Evolutionary conservation across 1,140 invertebrate species (phyloP), one percentile per base, ranked within the genome.

Genomic region (Mycetomoellerius zeteki): DNA sequence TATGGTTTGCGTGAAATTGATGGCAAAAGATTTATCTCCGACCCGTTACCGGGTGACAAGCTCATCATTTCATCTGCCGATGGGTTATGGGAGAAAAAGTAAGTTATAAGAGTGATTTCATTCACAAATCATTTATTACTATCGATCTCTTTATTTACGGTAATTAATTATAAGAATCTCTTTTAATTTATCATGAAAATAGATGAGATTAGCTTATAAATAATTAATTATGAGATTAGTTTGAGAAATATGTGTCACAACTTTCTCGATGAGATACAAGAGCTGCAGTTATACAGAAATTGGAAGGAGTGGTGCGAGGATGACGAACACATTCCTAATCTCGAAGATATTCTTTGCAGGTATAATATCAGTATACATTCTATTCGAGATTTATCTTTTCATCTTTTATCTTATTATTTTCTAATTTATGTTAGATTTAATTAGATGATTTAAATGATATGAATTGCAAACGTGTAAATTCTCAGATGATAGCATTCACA

Each of bases 221-320:
- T 3, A 21, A 43, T 14, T 47, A 72, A 58, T 60, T 60, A 33
- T 19, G 10, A 69, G 12, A 21, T 52, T 64, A 94, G 94, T 58
- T 90, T 94, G 50, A 91, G 19, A 67, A 86, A 89, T 33, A 93
- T 90, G 52, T 95, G 94, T 67, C 86, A 92, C 54, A 91, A 94
- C 64, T 91, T 93, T 71, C 81, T 93, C 2, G 86, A 92, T 43
- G 90, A 92, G 77, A 91, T 94, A 56, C 89, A 90, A 10, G 30
- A 89, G 24, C 12, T 80, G 4, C 76, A 82, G 33, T 81, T 95
- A 10, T 95, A 94, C 69, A 89, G 90, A 43, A 65, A 91, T 54
- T 95, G 94, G 94, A 82, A 88, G 52, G 24, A 86, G 12, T 93
- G 92, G 92, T 92, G 89, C 64, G 73, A 91, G 2, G 76, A 80